A percentile compares a stretch with the other conserved stretches of the same genome.
Evolutionary conservation across 1,140 invertebrate species (phyloP).

Genomic region (Drosophila eugracilis): DNA sequence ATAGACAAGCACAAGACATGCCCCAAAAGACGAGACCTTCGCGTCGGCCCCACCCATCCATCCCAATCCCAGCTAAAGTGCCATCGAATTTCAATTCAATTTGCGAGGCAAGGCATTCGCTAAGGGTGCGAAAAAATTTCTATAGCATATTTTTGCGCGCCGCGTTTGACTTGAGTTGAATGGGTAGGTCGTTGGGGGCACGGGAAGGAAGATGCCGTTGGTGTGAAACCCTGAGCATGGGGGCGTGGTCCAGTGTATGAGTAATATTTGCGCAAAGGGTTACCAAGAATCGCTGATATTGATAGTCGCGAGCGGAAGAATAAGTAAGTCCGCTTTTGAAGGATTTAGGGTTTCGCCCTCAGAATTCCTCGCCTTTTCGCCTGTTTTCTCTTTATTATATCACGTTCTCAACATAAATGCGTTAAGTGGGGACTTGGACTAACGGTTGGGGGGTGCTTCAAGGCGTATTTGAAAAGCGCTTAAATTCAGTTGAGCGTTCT

Average conservation of each 20-base stretch:
- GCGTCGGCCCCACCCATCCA: slow-evolving; percentile 14
- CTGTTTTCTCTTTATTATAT: slow-evolving; percentile 75
- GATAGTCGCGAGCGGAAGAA: slow-evolving; percentile 60
- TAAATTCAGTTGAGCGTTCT: slow-evolving; percentile 71
- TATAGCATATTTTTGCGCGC: slow-evolving; percentile 69
- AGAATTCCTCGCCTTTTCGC: slow-evolving; percentile 43
- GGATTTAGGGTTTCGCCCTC: slow-evolving; percentile 54
- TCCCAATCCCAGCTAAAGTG: slow-evolving; percentile 61
- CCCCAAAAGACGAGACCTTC: slow-evolving; percentile 42
- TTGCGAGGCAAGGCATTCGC: slow-evolving; percentile 66
- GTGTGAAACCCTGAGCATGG: background rate
- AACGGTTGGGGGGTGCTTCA: slow-evolving; percentile 29
- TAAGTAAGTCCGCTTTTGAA: slow-evolving; percentile 48
- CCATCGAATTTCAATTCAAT: slow-evolving; percentile 84
- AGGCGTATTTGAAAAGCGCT: slow-evolving; percentile 76
- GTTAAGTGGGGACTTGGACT: slow-evolving; percentile 71
- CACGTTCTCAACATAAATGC: slow-evolving; percentile 81
- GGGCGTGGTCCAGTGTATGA: slow-evolving; percentile 63
- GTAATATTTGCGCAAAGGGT: slow-evolving; percentile 76
- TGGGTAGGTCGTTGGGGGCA: slow-evolving; percentile 1
- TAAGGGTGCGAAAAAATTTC: slow-evolving; percentile 73
- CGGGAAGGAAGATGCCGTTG: background rate
- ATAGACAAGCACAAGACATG: slow-evolving; percentile 66
- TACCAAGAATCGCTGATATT: slow-evolving; percentile 66
- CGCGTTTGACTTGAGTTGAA: slow-evolving; percentile 66